Percentiles rank a stretch among this genome's conserved stretches.
Evolutionary conservation across 2,888 invertebrate species (phyloP).

Genomic region (Keiferia lycopersicella): DNA sequence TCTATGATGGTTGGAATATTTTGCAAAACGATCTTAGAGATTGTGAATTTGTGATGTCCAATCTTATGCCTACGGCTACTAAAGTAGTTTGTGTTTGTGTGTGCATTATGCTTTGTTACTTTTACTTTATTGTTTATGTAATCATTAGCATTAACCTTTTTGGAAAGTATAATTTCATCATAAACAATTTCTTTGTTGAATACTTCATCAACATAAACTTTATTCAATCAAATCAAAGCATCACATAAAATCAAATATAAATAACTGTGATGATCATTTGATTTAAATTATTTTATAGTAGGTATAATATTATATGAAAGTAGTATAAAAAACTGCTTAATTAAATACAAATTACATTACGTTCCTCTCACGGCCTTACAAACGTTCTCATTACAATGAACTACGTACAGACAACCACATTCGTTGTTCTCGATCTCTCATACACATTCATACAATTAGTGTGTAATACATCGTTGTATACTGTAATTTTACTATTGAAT

Average conservation of each 20-base stretch:
- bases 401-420: not conserved
- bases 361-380: constrained; percentile 4
- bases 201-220: too few relatives aligned
- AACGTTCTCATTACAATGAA: constrained; percentile 8
- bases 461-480: not conserved
- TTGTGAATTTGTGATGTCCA: not conserved
- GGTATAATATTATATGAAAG: not conserved
- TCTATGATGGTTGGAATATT: not conserved
- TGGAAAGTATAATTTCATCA: too few relatives aligned
- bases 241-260: not conserved
- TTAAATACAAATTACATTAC: constrained; percentile 13
- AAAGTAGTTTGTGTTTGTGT: too few relatives aligned
- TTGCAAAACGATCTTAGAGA: not conserved
- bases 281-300: not conserved
- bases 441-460: not conserved
- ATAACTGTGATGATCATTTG: not conserved
- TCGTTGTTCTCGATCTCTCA: not conserved
- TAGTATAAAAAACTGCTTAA: constrained; percentile 1
- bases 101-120: too few relatives aligned
- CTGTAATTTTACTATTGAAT: constrained; percentile 13
- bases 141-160: too few relatives aligned
- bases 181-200: too few relatives aligned
- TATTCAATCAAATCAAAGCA: not conserved
- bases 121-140: too few relatives aligned
- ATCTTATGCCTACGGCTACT: too few relatives aligned